Base-by-base conservation (phyloP, 2,888 invertebrate genomes). In the Seira musarum region DNA sequence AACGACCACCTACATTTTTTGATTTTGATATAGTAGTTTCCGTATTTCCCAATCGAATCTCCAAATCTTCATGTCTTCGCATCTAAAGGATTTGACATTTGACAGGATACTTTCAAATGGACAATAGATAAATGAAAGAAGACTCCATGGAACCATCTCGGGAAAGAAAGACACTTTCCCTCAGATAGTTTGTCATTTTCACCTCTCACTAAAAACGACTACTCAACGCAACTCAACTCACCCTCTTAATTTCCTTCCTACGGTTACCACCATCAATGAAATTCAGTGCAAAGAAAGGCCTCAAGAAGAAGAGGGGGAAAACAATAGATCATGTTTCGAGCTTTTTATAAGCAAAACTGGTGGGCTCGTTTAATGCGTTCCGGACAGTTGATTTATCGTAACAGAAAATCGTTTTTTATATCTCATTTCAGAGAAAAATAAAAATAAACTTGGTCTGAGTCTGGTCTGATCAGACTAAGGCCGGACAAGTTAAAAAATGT, bases 151-250 rank as follows among this genome's bases (percentile, higher is more conserved):
- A 72, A 73, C 80, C 73, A n/a, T n/a, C 72, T 73, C 79, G 30
- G 3, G 30, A 30, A 49, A 13, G 40, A 40, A n/a, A n/a, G n/a
- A n/a, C n/a, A n/a, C n/a, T n/a, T n/a, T n/a, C n/a, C 72, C 68
- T 64, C 30, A 19, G 73, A 80, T 80, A 80, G 68, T 80, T 80
- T 80, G 80, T 80, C 80, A 80, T 80, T 80, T 80, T 80, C 80
- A 74, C 73, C 73, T 73, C 57, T 68, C 60, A 46, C 30, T 65
- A 49, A 53, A 8, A 30, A 30, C 30, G n/a, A n/a, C n/a, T n/a
- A n/a, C n/a, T n/a, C n/a, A n/a, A n/a, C n/a, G n/a, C n/a, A n/a
- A n/a, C n/a, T n/a, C n/a, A 8, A 13, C 40, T 40, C 25, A 35
- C 17, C 21, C 73, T 64, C 73, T 80, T 80, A 74, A 73, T 74